Base-by-base conservation (phyloP, 2,888 invertebrate species). In the Tortricodes alternella region DNA sequence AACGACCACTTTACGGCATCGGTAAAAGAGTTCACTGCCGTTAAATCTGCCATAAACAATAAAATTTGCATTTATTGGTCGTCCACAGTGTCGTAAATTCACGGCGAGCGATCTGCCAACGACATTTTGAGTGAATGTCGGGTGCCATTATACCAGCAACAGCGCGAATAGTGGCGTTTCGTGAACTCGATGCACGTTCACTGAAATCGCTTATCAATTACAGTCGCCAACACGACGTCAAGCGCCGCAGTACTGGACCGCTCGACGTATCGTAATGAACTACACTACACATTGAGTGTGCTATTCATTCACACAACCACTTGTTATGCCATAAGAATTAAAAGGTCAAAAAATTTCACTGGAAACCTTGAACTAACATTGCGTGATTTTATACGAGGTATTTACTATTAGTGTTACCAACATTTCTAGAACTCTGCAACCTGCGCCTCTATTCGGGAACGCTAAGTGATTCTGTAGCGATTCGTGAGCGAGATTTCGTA, bases 41-140 rank as follows among this genome's bases (percentile, higher is more conserved):
- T 86, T 87, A 87, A 88, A 88, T 85, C 81, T 85, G 81, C 80
- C 80, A 87, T 88, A 89, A 89, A 89, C 85, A 85, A 89, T 89
- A 86, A 90, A 90, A 91, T 90, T 89, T 89, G 83, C 89, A 90
- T 90, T 90, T 89, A 90, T 89, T 85, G 88, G 85, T 81, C 86
- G 84, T 87, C 86, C 76, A 79, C 80, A 77, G 74, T 76, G 80
- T 80, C 83, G 78, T 89, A 89, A 89, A 88, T 85, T 83, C 76
- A 77, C 78, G 76, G 73, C 71, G 75, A 85, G 84, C 74, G 79
- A 86, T 73, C 83, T 88, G 85, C 81, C 80, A 86, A 86, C 83
- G 86, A 85, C 85, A 83, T 83, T 89, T 84, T 83, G 79, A 87
- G 82, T 85, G 84, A 85, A 89, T 85, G 75, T 86, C 82, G 80